phyloP scores from a whole-genome alignment of 2,113 vertebrate species.

The Euleptes europaea region DNA sequence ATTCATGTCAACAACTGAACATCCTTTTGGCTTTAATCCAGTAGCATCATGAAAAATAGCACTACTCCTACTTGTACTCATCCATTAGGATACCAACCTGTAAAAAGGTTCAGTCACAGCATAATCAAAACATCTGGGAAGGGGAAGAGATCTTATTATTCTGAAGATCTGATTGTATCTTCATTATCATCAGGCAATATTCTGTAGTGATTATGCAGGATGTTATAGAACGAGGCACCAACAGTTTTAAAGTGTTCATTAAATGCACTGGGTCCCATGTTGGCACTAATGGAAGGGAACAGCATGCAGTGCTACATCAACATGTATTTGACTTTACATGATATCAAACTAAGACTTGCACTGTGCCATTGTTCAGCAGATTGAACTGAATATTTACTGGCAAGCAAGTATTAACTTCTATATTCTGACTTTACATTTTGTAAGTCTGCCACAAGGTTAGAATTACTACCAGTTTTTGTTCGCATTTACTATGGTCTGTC shows the following conservation, averaged over 20 bases:
- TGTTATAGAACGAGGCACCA: conserved; percentile 34
- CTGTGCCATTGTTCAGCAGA: conserved; percentile 29
- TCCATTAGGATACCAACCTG: conserved; percentile 13
- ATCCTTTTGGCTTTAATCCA: too few relatives aligned
- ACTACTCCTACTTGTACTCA: too few relatives aligned
- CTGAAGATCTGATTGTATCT: conserved; percentile 27
- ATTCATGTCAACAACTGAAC: too few relatives aligned
- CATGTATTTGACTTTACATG: conserved; percentile 36
- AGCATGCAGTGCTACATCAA: conserved; percentile 19
- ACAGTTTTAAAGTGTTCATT: conserved; percentile 33
- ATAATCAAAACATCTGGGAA: accelerated
- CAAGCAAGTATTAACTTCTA: background rate
- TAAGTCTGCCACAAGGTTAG: background rate
- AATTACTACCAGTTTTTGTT: background rate
- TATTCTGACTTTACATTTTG: conserved; percentile 36
- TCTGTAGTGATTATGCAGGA: conserved; percentile 14
- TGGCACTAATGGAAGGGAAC: conserved; percentile 43
- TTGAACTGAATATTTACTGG: conserved; percentile 28
- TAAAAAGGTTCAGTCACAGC: conserved; percentile 4
- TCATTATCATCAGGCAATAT: background rate
- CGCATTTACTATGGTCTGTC: accelerated
- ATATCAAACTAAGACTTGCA: conserved; percentile 16
- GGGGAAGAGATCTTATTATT: background rate
- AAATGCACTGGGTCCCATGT: conserved; percentile 26
- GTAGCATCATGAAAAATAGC: too few relatives aligned